Percentiles rank a stretch among this genome's conserved stretches.
Evolutionary conservation across 2,888 invertebrate genomes (phyloP).

Genomic region (Oeneis ivallda): DNA sequence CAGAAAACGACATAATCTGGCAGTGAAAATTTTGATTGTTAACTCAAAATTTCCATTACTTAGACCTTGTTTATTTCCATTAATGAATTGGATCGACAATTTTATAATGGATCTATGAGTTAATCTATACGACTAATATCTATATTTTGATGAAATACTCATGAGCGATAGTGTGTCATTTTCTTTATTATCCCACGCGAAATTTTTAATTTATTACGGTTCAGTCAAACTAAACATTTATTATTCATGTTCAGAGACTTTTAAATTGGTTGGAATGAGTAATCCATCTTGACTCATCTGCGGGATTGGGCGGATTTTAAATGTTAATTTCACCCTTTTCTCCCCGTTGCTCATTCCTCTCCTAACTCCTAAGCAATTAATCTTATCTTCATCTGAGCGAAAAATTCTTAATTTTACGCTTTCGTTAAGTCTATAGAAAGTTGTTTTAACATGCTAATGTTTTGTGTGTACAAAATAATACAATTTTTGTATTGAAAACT

Average conservation of each 20-base stretch:
- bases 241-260: conserved; percentile 11
- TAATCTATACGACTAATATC: no score
- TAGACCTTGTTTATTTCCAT: no score
- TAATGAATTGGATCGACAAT: no score
- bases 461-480: not conserved
- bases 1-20: no score
- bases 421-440: not conserved
- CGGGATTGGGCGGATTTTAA: conserved; percentile 10
- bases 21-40: no score
- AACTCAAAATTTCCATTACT: no score
- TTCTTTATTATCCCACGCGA: no score
- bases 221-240: conserved; percentile 1
- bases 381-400: conserved; percentile 8
- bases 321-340: conserved; percentile 17
- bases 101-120: no score
- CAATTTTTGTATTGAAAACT: no score
- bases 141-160: no score
- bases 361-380: not conserved
- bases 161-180: no score
- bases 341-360: conserved; percentile 1
- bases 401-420: conserved; percentile 15
- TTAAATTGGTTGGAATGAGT: conserved; percentile 9
- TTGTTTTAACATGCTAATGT: not conserved
- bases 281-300: conserved; percentile 18
- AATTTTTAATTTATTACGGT: not conserved